Conservation (phyloP, 2,797 vertebrate species). For the Triplophysa yarkandensis region DNA sequence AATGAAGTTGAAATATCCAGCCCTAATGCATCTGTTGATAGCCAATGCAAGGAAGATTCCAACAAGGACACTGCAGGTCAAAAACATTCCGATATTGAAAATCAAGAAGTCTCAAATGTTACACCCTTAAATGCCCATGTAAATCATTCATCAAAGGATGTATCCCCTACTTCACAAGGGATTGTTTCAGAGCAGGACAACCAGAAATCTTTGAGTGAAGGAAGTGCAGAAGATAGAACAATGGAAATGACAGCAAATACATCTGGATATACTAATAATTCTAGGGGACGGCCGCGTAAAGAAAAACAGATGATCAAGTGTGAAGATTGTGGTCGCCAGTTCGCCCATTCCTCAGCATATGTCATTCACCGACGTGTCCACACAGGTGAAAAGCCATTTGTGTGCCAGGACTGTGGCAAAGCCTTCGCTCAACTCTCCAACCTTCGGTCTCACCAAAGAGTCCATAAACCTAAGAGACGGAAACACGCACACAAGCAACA, state of each 20-base stretch:
- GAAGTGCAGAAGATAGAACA: not conserved
- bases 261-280: not conserved
- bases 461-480: slow-evolving; percentile 57
- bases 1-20: not conserved
- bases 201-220: slow-evolving; percentile 20
- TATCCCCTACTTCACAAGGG: not conserved
- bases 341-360: slow-evolving; percentile 75
- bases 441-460: slow-evolving; percentile 71
- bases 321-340: slow-evolving; percentile 67
- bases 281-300: slow-evolving; percentile 56
- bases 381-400: slow-evolving; percentile 77
- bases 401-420: slow-evolving; percentile 72
- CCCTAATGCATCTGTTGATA: not conserved
- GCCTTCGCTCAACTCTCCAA: slow-evolving; percentile 78
- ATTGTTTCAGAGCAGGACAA: slow-evolving; percentile 12
- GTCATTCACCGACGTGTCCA: slow-evolving; percentile 77
- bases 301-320: slow-evolving; percentile 65
- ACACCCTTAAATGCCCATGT: not conserved
- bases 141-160: slow-evolving; percentile 8
- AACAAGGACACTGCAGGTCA: not conserved
- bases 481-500: slow-evolving; percentile 16
- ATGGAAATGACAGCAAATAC: not conserved
- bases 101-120: not conserved
- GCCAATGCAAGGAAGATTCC: slow-evolving; percentile 25
- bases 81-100: not conserved